phyloP scores from a whole-genome alignment of 2,113 vertebrate genomes.

The Origma solitaria region DNA sequence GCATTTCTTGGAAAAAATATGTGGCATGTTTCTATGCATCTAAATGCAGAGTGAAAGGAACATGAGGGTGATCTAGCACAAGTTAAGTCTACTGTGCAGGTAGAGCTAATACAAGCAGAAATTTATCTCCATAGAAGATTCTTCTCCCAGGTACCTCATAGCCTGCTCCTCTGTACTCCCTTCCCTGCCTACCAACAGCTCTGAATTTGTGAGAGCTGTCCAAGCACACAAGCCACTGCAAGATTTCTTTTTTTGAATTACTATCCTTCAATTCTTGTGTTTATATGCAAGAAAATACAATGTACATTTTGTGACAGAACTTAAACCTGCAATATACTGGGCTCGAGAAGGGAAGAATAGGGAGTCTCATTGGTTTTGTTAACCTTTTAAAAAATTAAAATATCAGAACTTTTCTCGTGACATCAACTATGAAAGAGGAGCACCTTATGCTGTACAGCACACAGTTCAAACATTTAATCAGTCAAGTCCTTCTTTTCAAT shows the following conservation, averaged over 20 bases:
- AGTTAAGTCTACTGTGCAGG: background rate
- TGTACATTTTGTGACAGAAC: background rate
- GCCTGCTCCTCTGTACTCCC: background rate
- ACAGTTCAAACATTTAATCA: background rate
- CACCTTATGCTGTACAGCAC: background rate
- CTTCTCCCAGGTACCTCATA: background rate
- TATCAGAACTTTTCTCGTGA: background rate
- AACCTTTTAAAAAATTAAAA: background rate
- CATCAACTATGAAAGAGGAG: background rate
- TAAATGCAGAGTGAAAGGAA: background rate
- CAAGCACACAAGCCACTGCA: background rate
- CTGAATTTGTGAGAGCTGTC: background rate
- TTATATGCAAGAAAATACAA: background rate
- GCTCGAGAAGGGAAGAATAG: background rate
- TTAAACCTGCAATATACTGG: background rate
- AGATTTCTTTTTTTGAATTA: background rate
- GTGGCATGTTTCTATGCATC: background rate
- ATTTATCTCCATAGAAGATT: background rate
- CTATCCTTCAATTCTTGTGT: background rate
- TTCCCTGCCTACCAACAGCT: background rate
- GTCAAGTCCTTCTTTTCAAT: background rate
- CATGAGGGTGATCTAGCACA: background rate
- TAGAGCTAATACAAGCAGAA: background rate
- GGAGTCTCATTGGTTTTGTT: rapidly evolving
- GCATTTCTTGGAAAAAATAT: background rate